These are phyloP conservation scores for Paramacrobiotus metropolitanus DNA, from an alignment of 1,140 invertebrate genomes.

Conservation along the genomic window DNA sequence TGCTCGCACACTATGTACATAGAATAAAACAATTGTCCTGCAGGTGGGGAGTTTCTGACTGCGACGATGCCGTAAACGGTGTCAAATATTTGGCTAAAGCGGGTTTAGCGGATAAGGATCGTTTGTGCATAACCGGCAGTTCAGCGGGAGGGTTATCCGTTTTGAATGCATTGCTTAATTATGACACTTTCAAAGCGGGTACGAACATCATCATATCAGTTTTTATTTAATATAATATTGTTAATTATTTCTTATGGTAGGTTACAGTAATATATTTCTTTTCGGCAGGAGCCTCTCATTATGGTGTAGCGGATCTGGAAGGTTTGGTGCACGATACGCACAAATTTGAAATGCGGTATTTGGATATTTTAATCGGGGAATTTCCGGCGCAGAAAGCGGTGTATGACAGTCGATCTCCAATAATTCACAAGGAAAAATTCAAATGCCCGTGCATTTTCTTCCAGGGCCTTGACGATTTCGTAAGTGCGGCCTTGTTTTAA, in stretches of 20 bases:
- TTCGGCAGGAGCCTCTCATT: slow-evolving; percentile 19
- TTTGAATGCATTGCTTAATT: slow-evolving; percentile 18
- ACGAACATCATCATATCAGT: neutral
- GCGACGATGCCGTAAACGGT: slow-evolving; percentile 22
- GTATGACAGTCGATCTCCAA: slow-evolving; percentile 20
- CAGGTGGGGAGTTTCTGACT: slow-evolving; percentile 23
- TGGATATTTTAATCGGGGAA: slow-evolving; percentile 20
- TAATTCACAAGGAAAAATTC: slow-evolving; percentile 19
- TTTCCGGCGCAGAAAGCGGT: slow-evolving; percentile 15
- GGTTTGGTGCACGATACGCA: slow-evolving; percentile 20
- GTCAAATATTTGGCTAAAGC: slow-evolving; percentile 17
- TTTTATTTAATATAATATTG: too few species aligned
- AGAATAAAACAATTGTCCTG: slow-evolving; percentile 6
- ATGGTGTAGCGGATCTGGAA: slow-evolving; percentile 20
- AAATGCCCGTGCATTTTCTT: slow-evolving; percentile 21
- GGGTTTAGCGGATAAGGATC: slow-evolving; percentile 19
- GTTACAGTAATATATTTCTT: neutral
- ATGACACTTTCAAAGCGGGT: slow-evolving; percentile 20
- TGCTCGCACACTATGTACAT: neutral
- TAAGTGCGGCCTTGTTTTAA: too few species aligned
- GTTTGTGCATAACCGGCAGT: slow-evolving; percentile 22
- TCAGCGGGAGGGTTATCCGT: slow-evolving; percentile 25
- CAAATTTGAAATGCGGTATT: slow-evolving; percentile 25
- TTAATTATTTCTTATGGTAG: too few species aligned
- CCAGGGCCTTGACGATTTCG: slow-evolving; percentile 24